These are phyloP conservation scores for Protosalanx chinensis DNA, from an alignment of 2,797 vertebrate species.

Conservation along the genomic window DNA sequence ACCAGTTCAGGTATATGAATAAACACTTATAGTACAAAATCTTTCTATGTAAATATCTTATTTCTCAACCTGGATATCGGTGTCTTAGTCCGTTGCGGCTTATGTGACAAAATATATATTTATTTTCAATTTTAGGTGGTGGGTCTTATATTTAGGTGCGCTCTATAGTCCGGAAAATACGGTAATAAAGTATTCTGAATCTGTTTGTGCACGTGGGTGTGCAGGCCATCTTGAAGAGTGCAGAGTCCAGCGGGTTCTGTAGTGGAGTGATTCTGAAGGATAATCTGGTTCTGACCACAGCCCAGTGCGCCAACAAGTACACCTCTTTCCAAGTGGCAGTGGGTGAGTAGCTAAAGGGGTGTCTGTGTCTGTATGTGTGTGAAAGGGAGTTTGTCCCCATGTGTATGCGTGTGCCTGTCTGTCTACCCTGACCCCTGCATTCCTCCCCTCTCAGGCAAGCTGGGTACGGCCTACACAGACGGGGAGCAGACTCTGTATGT, in stretches of 20 bases:
- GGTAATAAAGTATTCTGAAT: too few species aligned
- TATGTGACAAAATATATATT: too few species aligned
- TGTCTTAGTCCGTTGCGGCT: too few species aligned
- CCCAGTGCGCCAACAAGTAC: constrained; percentile 63
- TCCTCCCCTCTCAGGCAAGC: constrained; percentile 61
- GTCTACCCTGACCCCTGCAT: neutral
- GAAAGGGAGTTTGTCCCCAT: neutral
- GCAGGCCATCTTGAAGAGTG: constrained; percentile 67
- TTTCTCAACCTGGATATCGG: too few species aligned
- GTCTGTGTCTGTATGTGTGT: neutral
- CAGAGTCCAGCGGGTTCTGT: constrained; percentile 62
- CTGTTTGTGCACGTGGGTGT: constrained; percentile 4
- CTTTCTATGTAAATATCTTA: too few species aligned
- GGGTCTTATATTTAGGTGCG: too few species aligned
- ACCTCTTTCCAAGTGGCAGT: constrained; percentile 59
- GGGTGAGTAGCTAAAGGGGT: constrained; percentile 57
- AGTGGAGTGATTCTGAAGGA: constrained; percentile 75
- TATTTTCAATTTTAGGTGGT: too few species aligned
- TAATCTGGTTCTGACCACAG: constrained; percentile 73
- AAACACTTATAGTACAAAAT: too few species aligned
- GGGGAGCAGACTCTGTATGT: constrained; percentile 53
- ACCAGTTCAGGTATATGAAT: too few species aligned
- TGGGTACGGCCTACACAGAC: constrained; percentile 2
- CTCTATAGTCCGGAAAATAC: too few species aligned
- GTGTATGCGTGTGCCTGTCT: neutral